These are phyloP conservation scores for Magallana gigas DNA, from an alignment of 1,140 invertebrate genomes.

Conservation along the genomic window DNA sequence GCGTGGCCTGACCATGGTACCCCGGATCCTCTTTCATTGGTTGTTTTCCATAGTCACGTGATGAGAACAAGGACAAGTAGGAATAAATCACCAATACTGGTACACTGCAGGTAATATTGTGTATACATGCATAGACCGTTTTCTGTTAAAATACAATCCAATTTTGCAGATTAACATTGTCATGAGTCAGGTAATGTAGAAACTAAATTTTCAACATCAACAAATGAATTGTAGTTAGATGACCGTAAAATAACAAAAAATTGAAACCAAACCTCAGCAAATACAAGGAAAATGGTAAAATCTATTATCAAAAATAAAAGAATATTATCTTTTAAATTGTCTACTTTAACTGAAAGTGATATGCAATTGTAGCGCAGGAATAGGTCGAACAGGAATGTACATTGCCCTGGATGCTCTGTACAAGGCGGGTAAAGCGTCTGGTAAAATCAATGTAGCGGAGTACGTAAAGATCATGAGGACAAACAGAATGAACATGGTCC, in stretches of 20 bases:
- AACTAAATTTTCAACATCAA: too few relatives aligned
- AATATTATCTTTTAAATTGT: too few relatives aligned
- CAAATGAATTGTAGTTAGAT: too few relatives aligned
- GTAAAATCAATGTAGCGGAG: constrained; percentile 26
- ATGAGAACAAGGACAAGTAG: background rate
- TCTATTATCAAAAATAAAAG: too few relatives aligned
- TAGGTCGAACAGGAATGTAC: constrained; percentile 6
- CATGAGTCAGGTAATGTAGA: too few relatives aligned
- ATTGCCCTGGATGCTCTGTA: constrained; percentile 33
- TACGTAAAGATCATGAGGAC: constrained; percentile 31
- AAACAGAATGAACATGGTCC: constrained; percentile 42
- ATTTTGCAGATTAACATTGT: too few relatives aligned
- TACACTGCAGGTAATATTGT: constrained; percentile 38
- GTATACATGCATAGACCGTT: too few relatives aligned
- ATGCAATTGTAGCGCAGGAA: constrained; percentile 4
- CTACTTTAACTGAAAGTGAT: too few relatives aligned
- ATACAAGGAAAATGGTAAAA: too few relatives aligned
- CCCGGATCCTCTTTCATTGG: constrained; percentile 19
- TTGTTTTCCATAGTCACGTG: constrained; percentile 33
- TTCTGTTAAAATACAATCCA: too few relatives aligned
- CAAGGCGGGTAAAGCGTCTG: background rate
- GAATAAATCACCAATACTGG: background rate
- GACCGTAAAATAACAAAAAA: too few relatives aligned
- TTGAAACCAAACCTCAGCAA: too few relatives aligned
- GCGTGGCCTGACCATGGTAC: constrained; percentile 51